phyloP scores from a whole-genome alignment of 2,113 vertebrate species.

The Dasypus novemcinctus region DNA sequence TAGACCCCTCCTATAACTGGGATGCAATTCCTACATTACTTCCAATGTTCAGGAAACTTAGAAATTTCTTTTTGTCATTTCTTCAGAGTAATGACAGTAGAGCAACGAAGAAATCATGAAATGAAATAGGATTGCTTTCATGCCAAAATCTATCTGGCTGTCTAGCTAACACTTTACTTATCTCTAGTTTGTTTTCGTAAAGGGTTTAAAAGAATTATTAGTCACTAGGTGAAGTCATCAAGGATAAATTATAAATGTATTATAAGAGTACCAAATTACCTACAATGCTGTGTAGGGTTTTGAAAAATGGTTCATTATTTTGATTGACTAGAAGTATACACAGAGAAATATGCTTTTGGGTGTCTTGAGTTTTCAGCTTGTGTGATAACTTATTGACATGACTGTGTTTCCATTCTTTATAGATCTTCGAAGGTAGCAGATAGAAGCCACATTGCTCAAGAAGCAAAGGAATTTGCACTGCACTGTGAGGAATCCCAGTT shows the following conservation, averaged over 20 bases:
- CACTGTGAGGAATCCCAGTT: conserved; percentile 25
- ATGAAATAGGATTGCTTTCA: not conserved
- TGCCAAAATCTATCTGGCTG: not conserved
- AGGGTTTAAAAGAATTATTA: not conserved
- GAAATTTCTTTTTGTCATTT: not conserved
- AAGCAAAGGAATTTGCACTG: not conserved
- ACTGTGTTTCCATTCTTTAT: conserved; percentile 11
- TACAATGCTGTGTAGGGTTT: not conserved
- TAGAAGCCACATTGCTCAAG: not conserved
- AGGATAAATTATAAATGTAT: not conserved
- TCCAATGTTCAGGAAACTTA: not conserved
- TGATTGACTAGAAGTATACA: conserved; percentile 2
- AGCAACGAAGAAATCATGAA: not conserved
- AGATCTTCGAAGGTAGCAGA: conserved; percentile 44
- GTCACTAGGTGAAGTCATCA: not conserved
- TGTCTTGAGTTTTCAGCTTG: not conserved
- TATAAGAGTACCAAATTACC: not conserved
- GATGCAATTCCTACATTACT: not conserved
- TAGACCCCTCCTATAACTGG: not conserved
- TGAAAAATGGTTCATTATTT: conserved; percentile 33
- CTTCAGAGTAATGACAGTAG: not conserved
- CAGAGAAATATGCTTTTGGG: not conserved
- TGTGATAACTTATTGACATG: not conserved
- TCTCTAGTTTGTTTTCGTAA: not conserved
- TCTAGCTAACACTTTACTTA: not conserved